These are phyloP conservation scores for Ciconia maguari DNA, from an alignment of 2,113 vertebrate species.

Conservation along the genomic window DNA sequence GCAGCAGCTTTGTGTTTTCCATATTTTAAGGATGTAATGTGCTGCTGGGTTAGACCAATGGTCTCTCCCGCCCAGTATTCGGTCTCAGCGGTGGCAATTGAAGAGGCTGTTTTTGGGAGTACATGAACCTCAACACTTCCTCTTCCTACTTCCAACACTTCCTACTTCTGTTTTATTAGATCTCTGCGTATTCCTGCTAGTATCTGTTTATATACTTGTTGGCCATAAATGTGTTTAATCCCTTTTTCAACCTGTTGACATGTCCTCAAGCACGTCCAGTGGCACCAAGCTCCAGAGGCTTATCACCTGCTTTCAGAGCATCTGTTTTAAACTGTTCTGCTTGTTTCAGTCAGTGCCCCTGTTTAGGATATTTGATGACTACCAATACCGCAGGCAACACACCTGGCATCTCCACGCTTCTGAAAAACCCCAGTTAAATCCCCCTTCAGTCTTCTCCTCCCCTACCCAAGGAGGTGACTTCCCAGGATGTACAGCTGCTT, in stretches of 20 bases:
- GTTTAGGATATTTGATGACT: background rate
- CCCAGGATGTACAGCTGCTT: background rate
- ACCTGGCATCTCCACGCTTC: background rate
- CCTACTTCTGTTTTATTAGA: background rate
- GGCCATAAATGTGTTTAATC: background rate
- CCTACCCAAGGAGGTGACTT: background rate
- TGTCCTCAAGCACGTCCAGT: background rate
- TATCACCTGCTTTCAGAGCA: background rate
- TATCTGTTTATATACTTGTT: background rate
- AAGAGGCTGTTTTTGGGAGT: background rate
- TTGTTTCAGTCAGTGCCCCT: background rate
- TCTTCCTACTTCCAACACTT: too few species aligned
- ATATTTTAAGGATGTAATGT: background rate
- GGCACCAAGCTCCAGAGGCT: background rate
- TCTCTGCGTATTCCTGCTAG: background rate
- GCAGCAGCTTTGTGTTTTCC: background rate
- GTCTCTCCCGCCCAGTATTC: rapidly evolving
- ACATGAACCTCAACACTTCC: background rate
- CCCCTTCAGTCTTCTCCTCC: background rate
- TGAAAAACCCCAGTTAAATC: background rate
- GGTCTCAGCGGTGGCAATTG: background rate
- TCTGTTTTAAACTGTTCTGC: background rate
- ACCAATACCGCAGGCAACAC: background rate
- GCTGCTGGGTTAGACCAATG: background rate
- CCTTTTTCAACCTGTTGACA: background rate